Evolutionary conservation across 1,140 invertebrate genomes (phyloP), one percentile per base, ranked within the genome.

Genomic region (Sesamia nonagrioides): DNA sequence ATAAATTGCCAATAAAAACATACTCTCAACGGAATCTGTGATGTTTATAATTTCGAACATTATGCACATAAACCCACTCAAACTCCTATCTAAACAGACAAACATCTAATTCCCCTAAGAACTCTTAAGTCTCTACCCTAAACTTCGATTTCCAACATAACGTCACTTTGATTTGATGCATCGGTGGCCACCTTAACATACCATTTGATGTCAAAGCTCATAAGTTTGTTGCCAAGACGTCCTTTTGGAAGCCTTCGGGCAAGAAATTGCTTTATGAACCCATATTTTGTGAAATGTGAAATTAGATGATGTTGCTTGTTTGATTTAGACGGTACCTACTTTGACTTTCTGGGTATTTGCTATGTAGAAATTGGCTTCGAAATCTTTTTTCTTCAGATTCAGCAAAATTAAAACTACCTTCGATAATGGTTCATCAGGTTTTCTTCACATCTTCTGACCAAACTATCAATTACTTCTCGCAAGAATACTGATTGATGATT

Each of bases 121-220:
- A 15, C n/a, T 58, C 17, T 27, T 56, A 63, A 17, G 7, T 33
- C n/a, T 13, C 15, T 27, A 18, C 42, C 1, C 18, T 37, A 27
- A 21, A 33, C 37, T 66, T 50, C 33, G 58, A 61, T 45, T 76
- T 52, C 58, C 27, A 35, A 27, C 58, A 15, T 9, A 18, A 52
- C 61, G 54, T 75, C 40, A 56, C 48, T 77, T 66, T 82, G 78
- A 83, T 83, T 83, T 83, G 78, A 83, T 83, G 82, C 82, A 78
- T 78, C 76, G 66, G 35, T 78, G 72, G 33, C 37, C 80, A 40
- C 37, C 35, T 61, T 69, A 71, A 76, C 78, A 50, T 66, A 21
- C 45, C 72, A 54, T 79, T 79, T 79, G 78, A 74, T 79, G 78
- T 74, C 8, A 18, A 45, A 66, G 37, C 60, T 79, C 58, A 54